Evolutionary conservation across 53 echinoderm and acorn worm genomes (phyloP), one percentile per base, ranked within the genome.

Genomic region (Paracentrotus lividus): DNA sequence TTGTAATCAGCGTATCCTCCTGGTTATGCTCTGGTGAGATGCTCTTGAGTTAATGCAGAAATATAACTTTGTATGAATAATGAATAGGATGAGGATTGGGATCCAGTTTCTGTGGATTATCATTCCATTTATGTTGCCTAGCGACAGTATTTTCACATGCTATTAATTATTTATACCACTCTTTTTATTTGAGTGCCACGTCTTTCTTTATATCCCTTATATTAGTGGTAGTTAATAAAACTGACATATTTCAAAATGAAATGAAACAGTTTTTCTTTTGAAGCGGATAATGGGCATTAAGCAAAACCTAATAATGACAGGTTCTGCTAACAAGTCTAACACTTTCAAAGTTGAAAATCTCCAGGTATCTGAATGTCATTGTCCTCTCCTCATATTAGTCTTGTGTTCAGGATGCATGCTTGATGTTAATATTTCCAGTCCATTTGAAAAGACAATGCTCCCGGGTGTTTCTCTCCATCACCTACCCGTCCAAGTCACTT

Each of bases 351-450:
- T 60, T 3, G 60, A 60, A 24, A n/a, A 6, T 8, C 26, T 64
- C 31, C 2, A 64, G 64, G 20, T 72, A 3, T 72, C 40, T 16
- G 16, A 40, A 72, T 38, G 72, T 72, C 36, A 72, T 72, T 72
- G 72, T 45, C 47, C 81, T 81, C 47, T 72, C 20, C 0, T 18
- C 12, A 13, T 33, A 13, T 23, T 32, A 32, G 33, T 33, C 10
- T 12, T 67, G 4, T 67, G 38, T 13, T 14, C 69, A 40, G 40
- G 81, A 81, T 81, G 47, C n/a, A 81, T 8, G n/a, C 45, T 81
- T 81, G 81, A 81, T 81, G 81, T 47, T 81, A 24, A 81, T 81
- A 12, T n/a, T 81, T 81, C 47, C 81, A 81, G 45, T 81, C 47
- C 81, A 81, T 44, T 81, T 81, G 24, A 81, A 33, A 47, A 26